Conservation (phyloP, 2,797 vertebrate genomes). For the Myotis pilosus region DNA sequence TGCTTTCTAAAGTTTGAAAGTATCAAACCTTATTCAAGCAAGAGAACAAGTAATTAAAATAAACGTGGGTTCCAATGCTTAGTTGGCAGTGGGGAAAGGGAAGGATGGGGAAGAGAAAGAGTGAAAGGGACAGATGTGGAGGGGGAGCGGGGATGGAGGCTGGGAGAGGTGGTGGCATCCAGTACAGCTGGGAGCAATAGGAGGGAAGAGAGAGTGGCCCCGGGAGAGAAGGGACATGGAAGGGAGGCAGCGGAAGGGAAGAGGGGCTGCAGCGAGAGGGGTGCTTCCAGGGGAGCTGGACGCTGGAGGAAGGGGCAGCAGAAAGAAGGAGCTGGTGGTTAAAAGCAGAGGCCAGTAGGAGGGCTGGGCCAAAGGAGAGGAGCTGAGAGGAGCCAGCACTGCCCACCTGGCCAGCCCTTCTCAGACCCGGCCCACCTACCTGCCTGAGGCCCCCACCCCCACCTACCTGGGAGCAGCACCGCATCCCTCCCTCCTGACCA, state of each 20-base stretch:
- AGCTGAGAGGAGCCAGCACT: not conserved
- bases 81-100: not conserved
- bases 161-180: not conserved
- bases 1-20: not conserved
- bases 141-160: not conserved
- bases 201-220: not conserved
- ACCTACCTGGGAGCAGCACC: not conserved
- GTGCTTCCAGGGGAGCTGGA: not conserved
- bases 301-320: no score
- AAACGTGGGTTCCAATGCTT: fast-evolving
- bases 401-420: not conserved
- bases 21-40: not conserved
- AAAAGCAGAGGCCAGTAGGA: no score
- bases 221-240: not conserved
- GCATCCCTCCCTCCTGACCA: fast-evolving
- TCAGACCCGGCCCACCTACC: not conserved
- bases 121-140: not conserved
- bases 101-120: no score
- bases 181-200: not conserved
- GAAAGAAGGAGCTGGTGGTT: no score
- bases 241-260: not conserved
- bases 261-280: not conserved
- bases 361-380: not conserved
- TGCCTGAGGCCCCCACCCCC: fast-evolving
- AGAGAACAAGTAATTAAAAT: not conserved